phyloP scores from a whole-genome alignment of 2,888 invertebrate genomes.

The Callinectes sapidus region DNA sequence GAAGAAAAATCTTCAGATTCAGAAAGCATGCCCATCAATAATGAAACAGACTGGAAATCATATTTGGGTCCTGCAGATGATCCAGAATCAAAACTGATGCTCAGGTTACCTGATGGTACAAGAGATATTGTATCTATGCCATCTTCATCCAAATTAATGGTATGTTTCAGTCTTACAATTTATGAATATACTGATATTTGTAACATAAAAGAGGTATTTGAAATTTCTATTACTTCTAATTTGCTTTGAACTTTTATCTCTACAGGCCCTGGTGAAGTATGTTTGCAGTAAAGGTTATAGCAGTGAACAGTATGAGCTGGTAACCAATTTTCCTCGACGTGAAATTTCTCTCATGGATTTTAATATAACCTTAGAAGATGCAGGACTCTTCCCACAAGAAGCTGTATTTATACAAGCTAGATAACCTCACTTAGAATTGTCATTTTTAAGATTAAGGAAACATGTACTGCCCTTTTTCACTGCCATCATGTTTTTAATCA shows the following conservation, averaged over 20 bases:
- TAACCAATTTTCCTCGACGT: constrained; percentile 77
- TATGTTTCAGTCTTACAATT: constrained; percentile 37
- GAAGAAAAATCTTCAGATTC: constrained; percentile 46
- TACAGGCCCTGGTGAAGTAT: constrained; percentile 73
- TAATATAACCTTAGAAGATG: constrained; percentile 75
- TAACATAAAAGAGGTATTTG: background rate
- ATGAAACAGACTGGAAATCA: constrained; percentile 73
- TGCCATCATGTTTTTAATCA: constrained; percentile 17
- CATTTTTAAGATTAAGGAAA: constrained; percentile 10
- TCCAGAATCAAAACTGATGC: constrained; percentile 75
- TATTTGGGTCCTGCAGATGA: constrained; percentile 74
- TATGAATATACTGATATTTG: background rate
- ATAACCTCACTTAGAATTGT: constrained; percentile 54
- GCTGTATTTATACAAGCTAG: constrained; percentile 77
- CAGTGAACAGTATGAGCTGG: constrained; percentile 76
- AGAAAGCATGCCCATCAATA: constrained; percentile 39
- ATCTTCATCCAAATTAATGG: constrained; percentile 75
- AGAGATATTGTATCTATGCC: constrained; percentile 76
- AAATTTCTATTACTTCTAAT: background rate
- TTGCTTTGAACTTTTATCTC: constrained; percentile 19
- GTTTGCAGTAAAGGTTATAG: constrained; percentile 76
- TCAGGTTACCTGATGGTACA: constrained; percentile 77
- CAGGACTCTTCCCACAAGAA: constrained; percentile 77
- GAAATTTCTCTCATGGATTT: constrained; percentile 76
- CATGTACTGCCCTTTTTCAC: constrained; percentile 25